phyloP scores from a whole-genome alignment of 2,113 vertebrate species.

The Gopherus flavomarginatus region DNA sequence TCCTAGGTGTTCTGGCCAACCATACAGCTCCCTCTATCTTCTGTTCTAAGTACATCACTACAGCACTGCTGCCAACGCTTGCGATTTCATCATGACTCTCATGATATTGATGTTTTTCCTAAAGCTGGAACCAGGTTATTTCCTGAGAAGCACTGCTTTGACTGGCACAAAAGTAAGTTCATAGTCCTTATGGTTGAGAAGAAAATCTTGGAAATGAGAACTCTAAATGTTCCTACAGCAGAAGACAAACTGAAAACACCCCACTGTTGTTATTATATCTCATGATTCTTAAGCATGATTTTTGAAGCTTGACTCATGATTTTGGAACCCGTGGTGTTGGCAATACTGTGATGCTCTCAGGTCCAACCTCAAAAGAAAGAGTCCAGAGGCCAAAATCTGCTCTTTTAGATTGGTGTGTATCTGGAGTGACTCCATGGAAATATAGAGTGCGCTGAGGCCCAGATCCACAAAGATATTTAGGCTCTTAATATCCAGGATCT shows the following conservation, averaged over 20 bases:
- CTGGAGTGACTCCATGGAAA: not conserved
- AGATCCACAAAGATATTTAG: not conserved
- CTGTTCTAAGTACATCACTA: not conserved
- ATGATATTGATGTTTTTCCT: not conserved
- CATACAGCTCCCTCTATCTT: not conserved
- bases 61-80: not conserved
- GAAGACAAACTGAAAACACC: not conserved
- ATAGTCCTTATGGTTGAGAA: not conserved
- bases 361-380: not conserved
- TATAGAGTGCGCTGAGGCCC: not conserved
- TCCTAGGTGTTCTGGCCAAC: fast-evolving
- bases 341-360: not conserved
- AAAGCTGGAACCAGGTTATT: not conserved
- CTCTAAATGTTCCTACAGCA: not conserved
- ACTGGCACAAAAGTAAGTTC: not conserved
- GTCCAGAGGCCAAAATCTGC: not conserved
- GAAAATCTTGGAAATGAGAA: not conserved
- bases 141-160: not conserved
- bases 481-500: not conserved
- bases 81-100: not conserved
- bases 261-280: not conserved
- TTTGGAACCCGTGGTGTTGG: not conserved
- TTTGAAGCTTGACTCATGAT: not conserved
- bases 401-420: not conserved
- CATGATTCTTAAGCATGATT: not conserved